Conservation (phyloP, 2,797 vertebrate genomes). For the Oophaga sylvatica region DNA sequence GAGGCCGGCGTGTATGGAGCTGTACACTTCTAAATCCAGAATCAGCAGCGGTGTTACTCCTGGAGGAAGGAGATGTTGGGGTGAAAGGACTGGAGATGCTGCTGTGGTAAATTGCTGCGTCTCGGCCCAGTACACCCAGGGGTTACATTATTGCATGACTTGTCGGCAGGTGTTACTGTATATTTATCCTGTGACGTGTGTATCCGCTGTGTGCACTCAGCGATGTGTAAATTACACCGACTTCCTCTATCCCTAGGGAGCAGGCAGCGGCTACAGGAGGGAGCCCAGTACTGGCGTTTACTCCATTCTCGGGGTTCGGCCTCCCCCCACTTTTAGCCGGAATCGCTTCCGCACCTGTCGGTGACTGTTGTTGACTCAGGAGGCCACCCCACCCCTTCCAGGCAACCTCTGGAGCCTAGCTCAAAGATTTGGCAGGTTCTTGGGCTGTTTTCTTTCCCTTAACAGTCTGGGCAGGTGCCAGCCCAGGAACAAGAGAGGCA, state of each 20-base stretch:
- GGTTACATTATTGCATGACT: constrained; percentile 36
- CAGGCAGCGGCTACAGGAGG: constrained; percentile 40
- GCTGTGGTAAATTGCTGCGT: background rate
- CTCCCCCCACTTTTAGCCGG: constrained; percentile 45
- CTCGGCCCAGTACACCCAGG: constrained; percentile 5
- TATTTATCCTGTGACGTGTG: constrained; percentile 42
- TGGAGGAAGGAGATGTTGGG: background rate
- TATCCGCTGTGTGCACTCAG: constrained; percentile 33
- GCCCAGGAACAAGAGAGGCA: constrained; percentile 59
- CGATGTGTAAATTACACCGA: constrained; percentile 29
- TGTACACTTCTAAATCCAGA: background rate
- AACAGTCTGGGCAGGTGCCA: constrained; percentile 63
- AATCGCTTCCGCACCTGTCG: constrained; percentile 62
- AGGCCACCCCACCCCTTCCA: constrained; percentile 60
- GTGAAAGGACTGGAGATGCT: background rate
- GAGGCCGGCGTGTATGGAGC: background rate
- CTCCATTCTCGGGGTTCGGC: constrained; percentile 43
- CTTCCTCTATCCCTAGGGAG: constrained; percentile 34
- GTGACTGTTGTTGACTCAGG: constrained; percentile 62
- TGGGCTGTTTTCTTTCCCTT: constrained; percentile 62
- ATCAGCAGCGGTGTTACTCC: background rate
- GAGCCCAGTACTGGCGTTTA: constrained; percentile 41
- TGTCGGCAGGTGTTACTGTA: constrained; percentile 44
- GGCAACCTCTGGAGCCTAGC: constrained; percentile 59
- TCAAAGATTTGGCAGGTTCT: constrained; percentile 62